Conservation (phyloP, 2,113 vertebrate genomes). For the Capreolus pygargus region DNA sequence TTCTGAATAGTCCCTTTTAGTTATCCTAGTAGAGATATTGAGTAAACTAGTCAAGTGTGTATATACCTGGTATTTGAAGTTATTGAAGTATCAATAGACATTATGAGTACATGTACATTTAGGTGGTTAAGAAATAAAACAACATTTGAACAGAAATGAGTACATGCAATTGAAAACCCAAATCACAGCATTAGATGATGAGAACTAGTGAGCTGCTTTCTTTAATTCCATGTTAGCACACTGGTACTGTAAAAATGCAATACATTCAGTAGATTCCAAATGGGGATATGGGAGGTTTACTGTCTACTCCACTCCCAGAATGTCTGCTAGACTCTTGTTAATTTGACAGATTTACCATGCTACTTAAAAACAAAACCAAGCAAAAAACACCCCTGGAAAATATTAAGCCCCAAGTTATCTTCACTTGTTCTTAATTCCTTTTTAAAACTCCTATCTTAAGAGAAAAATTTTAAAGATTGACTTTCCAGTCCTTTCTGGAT, state of each 20-base stretch:
- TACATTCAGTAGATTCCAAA: background rate
- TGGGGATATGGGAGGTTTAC: background rate
- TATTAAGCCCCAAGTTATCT: constrained; percentile 16
- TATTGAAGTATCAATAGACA: background rate
- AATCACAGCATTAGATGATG: constrained; percentile 10
- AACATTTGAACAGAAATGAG: constrained; percentile 8
- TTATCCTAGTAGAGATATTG: background rate
- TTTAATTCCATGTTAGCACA: constrained; percentile 19
- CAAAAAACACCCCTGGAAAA: background rate
- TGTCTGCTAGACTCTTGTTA: background rate
- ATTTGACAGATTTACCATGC: background rate
- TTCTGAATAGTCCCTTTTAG: background rate
- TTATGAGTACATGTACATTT: background rate
- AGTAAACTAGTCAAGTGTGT: background rate
- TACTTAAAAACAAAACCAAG: constrained; percentile 28
- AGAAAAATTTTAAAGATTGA: background rate
- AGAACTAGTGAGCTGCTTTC: background rate
- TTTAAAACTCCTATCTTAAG: background rate
- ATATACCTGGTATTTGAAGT: background rate
- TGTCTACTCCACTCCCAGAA: background rate
- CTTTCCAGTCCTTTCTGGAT: background rate
- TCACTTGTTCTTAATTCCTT: constrained; percentile 32
- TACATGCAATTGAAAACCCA: constrained; percentile 16
- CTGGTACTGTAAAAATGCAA: background rate
- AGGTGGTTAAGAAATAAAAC: constrained; percentile 20